Evolutionary conservation across 2,113 vertebrate species (phyloP).

Genomic region (Tragulus kanchil): DNA sequence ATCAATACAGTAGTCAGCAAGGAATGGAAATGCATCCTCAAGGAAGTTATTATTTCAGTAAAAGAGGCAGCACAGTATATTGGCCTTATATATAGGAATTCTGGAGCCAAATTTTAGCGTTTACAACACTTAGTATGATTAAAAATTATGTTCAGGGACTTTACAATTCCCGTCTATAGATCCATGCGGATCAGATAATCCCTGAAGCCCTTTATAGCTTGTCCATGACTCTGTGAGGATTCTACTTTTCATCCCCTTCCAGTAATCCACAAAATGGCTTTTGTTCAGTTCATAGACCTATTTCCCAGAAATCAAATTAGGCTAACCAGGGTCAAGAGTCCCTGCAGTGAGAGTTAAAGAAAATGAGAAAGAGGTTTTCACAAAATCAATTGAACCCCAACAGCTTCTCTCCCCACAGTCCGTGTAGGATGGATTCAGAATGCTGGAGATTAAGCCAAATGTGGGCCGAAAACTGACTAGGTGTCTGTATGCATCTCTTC

Average conservation of each 20-base stretch:
- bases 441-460: neutral
- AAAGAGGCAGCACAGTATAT: neutral
- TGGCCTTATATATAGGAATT: neutral
- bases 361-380: constrained; percentile 15
- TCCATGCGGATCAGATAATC: neutral
- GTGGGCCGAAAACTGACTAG: neutral
- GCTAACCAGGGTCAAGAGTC: neutral
- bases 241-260: neutral
- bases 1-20: neutral
- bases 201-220: neutral
- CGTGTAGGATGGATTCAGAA: neutral
- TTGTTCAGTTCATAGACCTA: neutral
- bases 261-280: neutral
- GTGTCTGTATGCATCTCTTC: neutral
- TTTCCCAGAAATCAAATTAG: constrained; percentile 27
- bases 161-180: neutral
- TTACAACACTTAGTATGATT: too few species aligned
- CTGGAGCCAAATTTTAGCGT: neutral
- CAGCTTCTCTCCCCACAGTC: neutral
- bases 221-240: neutral
- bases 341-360: neutral
- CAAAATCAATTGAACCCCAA: neutral
- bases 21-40: neutral
- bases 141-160: neutral
- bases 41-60: neutral